phyloP scores from a whole-genome alignment of 2,888 invertebrate genomes.

The Halictus ligatus region DNA sequence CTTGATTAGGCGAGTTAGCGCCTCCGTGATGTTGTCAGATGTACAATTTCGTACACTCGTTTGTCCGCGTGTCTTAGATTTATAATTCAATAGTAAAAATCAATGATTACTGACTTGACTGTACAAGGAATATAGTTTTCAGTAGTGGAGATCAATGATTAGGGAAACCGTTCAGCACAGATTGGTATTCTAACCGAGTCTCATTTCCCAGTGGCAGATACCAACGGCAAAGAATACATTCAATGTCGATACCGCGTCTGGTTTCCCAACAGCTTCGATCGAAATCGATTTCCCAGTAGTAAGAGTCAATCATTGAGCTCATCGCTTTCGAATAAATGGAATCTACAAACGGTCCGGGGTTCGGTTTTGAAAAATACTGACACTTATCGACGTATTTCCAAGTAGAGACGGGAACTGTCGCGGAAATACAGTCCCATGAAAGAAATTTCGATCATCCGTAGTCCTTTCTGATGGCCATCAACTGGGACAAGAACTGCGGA shows the following conservation, averaged over 20 bases:
- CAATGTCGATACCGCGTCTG: not conserved
- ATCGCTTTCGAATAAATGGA: not conserved
- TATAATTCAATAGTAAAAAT: too few species aligned
- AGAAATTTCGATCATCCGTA: slow-evolving; percentile 28
- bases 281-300: not conserved
- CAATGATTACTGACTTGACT: too few species aligned
- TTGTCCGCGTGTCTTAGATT: not conserved
- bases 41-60: not conserved
- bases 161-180: not conserved
- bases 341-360: not conserved
- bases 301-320: not conserved
- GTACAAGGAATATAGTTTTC: not conserved
- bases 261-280: not conserved
- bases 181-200: not conserved
- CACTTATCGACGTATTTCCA: not conserved
- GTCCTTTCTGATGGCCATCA: slow-evolving; percentile 27
- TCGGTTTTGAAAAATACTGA: slow-evolving; percentile 6
- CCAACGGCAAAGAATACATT: not conserved
- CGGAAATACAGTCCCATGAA: not conserved
- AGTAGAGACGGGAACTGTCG: not conserved
- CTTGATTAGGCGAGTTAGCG: not conserved
- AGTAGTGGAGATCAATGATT: not conserved
- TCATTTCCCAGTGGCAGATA: not conserved
- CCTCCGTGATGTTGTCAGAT: not conserved
- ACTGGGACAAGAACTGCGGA: slow-evolving; percentile 33